Base-by-base conservation (phyloP, 2,888 invertebrate species). In the Rugalucina vietnamica region DNA sequence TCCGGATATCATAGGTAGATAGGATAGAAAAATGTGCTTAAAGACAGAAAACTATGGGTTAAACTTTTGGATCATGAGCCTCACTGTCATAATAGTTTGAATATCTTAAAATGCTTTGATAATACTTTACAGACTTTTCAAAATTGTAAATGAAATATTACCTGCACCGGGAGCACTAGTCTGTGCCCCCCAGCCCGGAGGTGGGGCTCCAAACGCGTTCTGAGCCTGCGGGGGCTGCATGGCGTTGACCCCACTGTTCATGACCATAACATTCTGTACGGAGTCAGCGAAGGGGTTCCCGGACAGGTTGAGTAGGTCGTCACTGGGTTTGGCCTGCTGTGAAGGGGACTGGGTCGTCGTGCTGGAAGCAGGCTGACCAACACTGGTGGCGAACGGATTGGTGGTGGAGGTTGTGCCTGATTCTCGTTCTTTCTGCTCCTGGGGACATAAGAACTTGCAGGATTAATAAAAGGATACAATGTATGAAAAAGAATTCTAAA, bases 221-320 rank as follows among this genome's bases (percentile, higher is more conserved):
- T 75, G 83, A n/a, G 79, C 69, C 8, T 69, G 69, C 79, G 69
- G 87, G 0, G 81, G 72, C 37, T 71, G 81, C 80, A 86, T 81
- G n/a, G 76, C 82, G 65, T 75, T 79, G 12, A 73, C 72, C 4
- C 43, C 72, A 71, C 90, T 88, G 8, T 90, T 89, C 75, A 91
- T 89, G 60, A 93, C 91, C 91, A 92, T 90, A 29, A 89, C 92
- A 50, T 90, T 92, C 84, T 93, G 93, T 21, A 95, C 90, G 81
- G 92, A 94, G 86, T 94, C 93, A 18, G 98, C 97, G 94, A 98
- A 99, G 14, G 98, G 98, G 96, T 98, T 98, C 69, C 87, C 85
- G 79, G 83, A 91, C 88, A 98, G 96, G 92, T 98, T 97, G 78
- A 98, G 96, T 89, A 98, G 96, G 95, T 98, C 98, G 93, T 98